Evolutionary conservation across 2,113 vertebrate genomes (phyloP), one percentile per base, ranked within the genome.

Genomic region (Stigmatopora argus): DNA sequence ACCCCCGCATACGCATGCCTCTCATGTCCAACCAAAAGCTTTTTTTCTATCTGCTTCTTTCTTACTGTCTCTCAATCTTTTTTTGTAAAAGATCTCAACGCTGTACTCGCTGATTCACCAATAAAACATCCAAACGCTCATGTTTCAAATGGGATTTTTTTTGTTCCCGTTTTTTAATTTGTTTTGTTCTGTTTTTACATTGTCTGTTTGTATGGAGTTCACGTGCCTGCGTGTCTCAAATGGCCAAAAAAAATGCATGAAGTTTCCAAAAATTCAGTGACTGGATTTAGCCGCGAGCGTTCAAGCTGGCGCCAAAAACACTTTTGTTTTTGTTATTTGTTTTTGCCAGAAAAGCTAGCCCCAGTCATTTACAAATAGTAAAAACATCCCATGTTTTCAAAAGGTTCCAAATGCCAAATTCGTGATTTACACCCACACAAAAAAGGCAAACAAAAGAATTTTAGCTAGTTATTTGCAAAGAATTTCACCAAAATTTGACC

Each of bases 61-160:
- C 26, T 58, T 15, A 18, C 34, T 59, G 15, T 11, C 57, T 26
- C 21, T 62, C 31, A 23, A 38, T 44, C n/a, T 62, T 47, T 62
- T 45, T 64, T 48, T 64, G 62, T 48, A 48, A 11, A 64, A 80
- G 78, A 71, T 64, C 65, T 79, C 73, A 56, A 85, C 18, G 48
- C 74, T 73, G 70, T 90, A 87, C 89, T 87, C 74, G 76, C 86
- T 87, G 74, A 89, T 85, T 81, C 86, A 84, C 81, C 84, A 91
- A 91, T 90, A 91, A 91, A 91, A 89, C 78, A 83, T 90, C 85
- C 78, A 87, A 88, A 88, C 77, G 51, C 74, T 80, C 78, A 60
- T 85, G 88, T 88, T 89, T 84, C 85, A 90, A 88, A 82, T 85
- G 82, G 38, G 26, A 31, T 41, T 41, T 41, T 41, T 10, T 41